Evolutionary conservation across 2,797 vertebrate genomes (phyloP).

Genomic region (Falco peregrinus): DNA sequence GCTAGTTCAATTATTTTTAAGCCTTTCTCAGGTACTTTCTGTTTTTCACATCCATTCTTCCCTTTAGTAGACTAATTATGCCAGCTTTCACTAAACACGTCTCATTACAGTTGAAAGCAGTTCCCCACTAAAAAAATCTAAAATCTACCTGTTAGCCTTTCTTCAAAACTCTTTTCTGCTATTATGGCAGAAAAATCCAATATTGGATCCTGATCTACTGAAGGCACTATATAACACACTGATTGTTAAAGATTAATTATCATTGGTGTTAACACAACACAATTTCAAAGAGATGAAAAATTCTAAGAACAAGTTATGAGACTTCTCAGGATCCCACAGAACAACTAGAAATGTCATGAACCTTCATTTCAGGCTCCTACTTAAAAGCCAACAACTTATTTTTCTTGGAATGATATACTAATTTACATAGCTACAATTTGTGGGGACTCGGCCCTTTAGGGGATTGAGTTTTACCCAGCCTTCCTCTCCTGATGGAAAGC

Average conservation of each 20-base stretch:
- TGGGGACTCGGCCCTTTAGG: not conserved
- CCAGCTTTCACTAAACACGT: not conserved
- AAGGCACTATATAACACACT: not conserved
- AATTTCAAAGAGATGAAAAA: not conserved
- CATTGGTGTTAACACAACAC: not conserved
- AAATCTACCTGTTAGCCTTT: not conserved
- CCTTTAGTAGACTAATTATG: not conserved
- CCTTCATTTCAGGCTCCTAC: not conserved
- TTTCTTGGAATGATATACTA: not conserved
- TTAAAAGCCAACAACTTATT: not conserved
- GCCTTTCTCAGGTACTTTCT: not conserved
- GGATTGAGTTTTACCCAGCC: not conserved
- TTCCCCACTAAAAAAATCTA: not conserved
- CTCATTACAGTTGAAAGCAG: not conserved
- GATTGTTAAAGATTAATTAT: not conserved
- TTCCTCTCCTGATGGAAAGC: not conserved
- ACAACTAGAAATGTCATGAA: not conserved
- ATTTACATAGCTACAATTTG: not conserved
- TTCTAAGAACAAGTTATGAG: not conserved
- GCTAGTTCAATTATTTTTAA: not conserved
- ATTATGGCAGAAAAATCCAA: not conserved
- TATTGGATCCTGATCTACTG: not conserved
- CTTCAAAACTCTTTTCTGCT: not conserved
- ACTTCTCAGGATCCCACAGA: not conserved
- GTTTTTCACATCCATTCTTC: not conserved